phyloP scores from a whole-genome alignment of 2,888 invertebrate species.

The Troides aeacus region DNA sequence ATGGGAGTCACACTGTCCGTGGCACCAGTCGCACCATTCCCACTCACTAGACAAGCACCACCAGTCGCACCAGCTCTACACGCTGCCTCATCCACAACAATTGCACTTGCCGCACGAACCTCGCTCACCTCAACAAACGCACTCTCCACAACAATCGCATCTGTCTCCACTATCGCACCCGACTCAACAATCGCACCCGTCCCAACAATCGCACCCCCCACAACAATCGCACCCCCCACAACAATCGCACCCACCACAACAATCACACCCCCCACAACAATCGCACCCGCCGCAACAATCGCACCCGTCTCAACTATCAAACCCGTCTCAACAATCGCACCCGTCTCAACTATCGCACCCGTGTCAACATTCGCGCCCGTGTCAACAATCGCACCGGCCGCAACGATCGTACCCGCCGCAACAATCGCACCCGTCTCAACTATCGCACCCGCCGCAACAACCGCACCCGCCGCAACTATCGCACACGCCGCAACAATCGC shows the following conservation, averaged over 20 bases:
- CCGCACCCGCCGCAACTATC: slow-evolving; percentile 21
- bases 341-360: no score
- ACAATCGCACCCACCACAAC: background rate
- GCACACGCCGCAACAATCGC: no score
- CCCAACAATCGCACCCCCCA: background rate
- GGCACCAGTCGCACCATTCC: background rate
- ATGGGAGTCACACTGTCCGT: background rate
- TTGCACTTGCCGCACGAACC: no score
- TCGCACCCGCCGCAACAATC: slow-evolving; percentile 20
- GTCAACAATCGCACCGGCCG: background rate
- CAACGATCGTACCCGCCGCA: no score
- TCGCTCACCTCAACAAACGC: background rate
- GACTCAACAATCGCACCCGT: background rate
- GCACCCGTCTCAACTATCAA: no score
- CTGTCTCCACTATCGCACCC: slow-evolving; percentile 5
- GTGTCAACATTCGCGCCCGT: background rate
- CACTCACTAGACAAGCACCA: no score
- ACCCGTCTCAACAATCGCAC: background rate
- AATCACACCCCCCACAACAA: background rate
- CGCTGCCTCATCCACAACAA: no score
- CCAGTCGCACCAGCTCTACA: no score
- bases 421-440: slow-evolving; percentile 1
- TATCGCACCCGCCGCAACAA: no score
- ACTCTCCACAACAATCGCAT: background rate
- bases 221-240: background rate